Base-by-base conservation (phyloP, 2,797 vertebrate species). In the Euthynnus affinis region DNA sequence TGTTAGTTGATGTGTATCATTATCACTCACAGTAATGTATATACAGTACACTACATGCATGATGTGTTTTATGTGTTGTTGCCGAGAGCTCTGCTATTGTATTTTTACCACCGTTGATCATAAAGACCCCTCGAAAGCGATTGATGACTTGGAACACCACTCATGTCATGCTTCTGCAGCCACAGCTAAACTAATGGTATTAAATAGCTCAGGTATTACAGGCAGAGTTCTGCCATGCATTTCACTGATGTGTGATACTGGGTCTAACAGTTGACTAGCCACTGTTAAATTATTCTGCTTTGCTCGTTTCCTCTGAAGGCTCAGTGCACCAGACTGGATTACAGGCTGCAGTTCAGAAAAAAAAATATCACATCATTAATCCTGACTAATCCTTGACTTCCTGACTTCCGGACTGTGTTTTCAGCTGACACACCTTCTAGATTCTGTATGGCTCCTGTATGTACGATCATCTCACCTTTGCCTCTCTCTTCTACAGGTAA, bases 401-500 rank as follows among this genome's bases (percentile, higher is more conserved):
- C 25, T 34, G 8, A 32, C 56, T 78, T 57, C n/a, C 48, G 37
- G 52, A 25, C 22, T 48, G 0, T 52, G 27, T 48, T 20, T 51
- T 4, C 22, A 5, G 34, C 53, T 12, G 42, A 27, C 32, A 48
- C 13, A 42, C 17, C 9, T 13, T 18, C 68, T 27, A 13, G 15
- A 12, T 14, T 3, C 23, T 53, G 14, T 57, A 27, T 44, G 23
- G 20, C 29, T 64, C 20, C 25, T 70, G 29, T 14, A 60, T 74
- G 56, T 18, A 7, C 20, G 29, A 27, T 72, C 51, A 37, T 37
- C 65, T 87, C 71, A 69, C 40, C 58, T 59, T 32, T 46, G 12
- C 59, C 27, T 84, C 18, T 88, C 40, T 76, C 78, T 44, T 73
- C 44, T 13, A 4, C 91, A 99, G 98, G 98, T 99, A 87, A 99